Evolutionary conservation across 2,113 vertebrate species (phyloP), one percentile per base, ranked within the genome.

Genomic region (Proteles cristata): DNA sequence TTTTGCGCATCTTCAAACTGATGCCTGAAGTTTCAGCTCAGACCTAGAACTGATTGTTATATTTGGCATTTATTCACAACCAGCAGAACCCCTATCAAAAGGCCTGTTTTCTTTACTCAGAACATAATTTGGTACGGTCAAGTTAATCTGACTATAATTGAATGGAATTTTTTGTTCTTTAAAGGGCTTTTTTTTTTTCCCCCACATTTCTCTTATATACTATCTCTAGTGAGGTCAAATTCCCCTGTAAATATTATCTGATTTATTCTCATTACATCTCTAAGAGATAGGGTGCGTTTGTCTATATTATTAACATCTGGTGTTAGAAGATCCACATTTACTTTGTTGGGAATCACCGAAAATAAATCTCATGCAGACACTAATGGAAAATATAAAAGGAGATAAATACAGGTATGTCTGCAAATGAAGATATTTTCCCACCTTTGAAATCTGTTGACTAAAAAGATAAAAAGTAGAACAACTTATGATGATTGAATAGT

Each of bases 391-490:
- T 91, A 96, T 94, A 95, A 97, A 96, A 96, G 90, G 86, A 97
- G 90, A 97, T 98, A 98, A 97, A 97, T 97, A 97, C 85, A 97
- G 97, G 96, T 96, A 96, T 96, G 96, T 95, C 91, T 97, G 77
- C 94, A 97, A 96, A 97, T 95, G 96, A 98, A 97, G 97, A 77
- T 97, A 97, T 97, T 97, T 98, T 93, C 95, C 98, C 96, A 97
- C 96, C 97, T 97, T 97, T 96, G 92, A 97, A 97, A 97, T 97
- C 90, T 98, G 97, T 98, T 98, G 97, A 97, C 98, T 97, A 71
- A 97, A 98, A 97, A 96, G 97, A 98, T 98, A 96, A 97, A 97
- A 97, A 96, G 97, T 97, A 5, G 90, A 97, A 91, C 97, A 97
- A 97, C 96, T 98, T 98, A 96, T 19, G 71, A 94, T 97, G 97